Evolutionary conservation across 1,140 invertebrate species (phyloP).

Genomic region (Ruditapes philippinarum): DNA sequence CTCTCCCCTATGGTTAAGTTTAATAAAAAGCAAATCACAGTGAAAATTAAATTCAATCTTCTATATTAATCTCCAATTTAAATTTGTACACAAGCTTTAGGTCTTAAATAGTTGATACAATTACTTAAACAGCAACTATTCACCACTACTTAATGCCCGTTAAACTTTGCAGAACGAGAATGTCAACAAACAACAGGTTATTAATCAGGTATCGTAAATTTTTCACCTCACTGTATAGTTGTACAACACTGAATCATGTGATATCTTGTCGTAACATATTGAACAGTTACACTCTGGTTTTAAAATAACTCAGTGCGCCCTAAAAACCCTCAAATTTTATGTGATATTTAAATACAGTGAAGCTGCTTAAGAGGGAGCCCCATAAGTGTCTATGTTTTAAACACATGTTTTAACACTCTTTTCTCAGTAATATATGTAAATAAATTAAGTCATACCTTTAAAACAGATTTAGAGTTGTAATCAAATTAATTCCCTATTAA

Average conservation of each 20-base stretch:
- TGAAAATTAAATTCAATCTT: not conserved
- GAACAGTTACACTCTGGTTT: not conserved
- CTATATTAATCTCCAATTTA: slow-evolving; percentile 5
- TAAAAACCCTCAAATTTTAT: not conserved
- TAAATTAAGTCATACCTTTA: too few relatives aligned
- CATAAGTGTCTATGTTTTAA: too few relatives aligned
- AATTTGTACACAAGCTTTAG: slow-evolving; percentile 1
- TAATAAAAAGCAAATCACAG: slow-evolving; percentile 1
- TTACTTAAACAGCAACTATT: not conserved
- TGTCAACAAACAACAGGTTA: slow-evolving; percentile 3
- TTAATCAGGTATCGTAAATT: slow-evolving; percentile 20
- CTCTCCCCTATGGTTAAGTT: not conserved
- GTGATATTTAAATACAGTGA: too few relatives aligned
- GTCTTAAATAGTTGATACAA: slow-evolving; percentile 14
- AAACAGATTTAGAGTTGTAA: too few relatives aligned
- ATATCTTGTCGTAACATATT: not conserved
- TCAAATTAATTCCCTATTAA: too few relatives aligned
- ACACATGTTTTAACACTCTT: too few relatives aligned
- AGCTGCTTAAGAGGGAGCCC: too few relatives aligned
- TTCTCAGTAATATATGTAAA: too few relatives aligned
- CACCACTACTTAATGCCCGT: not conserved
- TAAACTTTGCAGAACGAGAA: not conserved
- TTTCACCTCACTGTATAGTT: not conserved
- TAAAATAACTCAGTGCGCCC: not conserved
- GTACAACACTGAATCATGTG: not conserved